Evolutionary conservation across 2,888 invertebrate species (phyloP), one percentile per base, ranked within the genome.

Genomic region (Odontocerum albicorne): DNA sequence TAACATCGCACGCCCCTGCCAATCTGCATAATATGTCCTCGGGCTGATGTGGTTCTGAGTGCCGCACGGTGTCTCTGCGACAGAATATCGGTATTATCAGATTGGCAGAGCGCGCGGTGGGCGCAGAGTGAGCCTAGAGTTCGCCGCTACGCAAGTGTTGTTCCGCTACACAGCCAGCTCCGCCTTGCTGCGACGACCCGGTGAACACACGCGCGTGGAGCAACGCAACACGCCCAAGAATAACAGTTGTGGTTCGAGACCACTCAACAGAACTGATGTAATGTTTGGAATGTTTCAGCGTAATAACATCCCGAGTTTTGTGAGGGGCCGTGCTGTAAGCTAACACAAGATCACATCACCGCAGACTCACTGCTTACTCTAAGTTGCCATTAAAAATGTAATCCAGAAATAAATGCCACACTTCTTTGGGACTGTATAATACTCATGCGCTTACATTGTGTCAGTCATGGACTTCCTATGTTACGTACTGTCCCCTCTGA

Each of bases 251-350:
- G n/a, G n/a, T n/a, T n/a, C n/a, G n/a, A n/a, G n/a, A n/a, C n/a
- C n/a, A n/a, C n/a, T n/a, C n/a, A n/a, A n/a, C n/a, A n/a, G n/a
- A n/a, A n/a, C n/a, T n/a, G 40, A 40, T 16, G 21, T 40, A 51
- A 21, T 51, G 31, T 50, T 59, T 53, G 47, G 20, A 57, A 60
- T 60, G 55, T 60, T 60, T 60, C 60, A 60, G 60, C 60, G 36
- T 53, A 55, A 55, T 55, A 44, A 55, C 47, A 43, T 16, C 46
- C 42, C n/a, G n/a, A 36, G 27, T 55, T 17, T n/a, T 36, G 27
- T 42, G 35, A 33, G 40, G 38, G 16, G 42, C 40, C 33, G 45
- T 36, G 35, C 43, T 51, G 40, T 55, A 22, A 32, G 31, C 46
- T 42, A 42, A 33, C 46, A 40, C 49, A 44, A 47, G 56, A 59